phyloP scores from a whole-genome alignment of 2,113 vertebrate species.

The Natator depressus region DNA sequence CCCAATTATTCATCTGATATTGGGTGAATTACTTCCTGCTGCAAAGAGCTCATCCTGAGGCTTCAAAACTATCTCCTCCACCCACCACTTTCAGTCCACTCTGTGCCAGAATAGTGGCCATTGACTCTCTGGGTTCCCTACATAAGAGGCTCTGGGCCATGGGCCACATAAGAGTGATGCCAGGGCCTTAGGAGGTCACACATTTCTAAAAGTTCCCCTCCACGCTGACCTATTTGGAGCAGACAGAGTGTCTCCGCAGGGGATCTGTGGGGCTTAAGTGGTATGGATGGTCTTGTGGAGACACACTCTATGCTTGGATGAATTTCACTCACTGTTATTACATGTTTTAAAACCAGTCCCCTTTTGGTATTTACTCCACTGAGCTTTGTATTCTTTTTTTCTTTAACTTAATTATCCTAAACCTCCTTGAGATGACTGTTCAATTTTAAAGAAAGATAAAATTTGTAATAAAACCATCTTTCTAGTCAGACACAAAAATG shows the following conservation, averaged over 20 bases:
- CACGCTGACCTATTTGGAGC: not conserved
- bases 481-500: not conserved
- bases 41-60: not conserved
- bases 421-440: not conserved
- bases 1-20: not conserved
- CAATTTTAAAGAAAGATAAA: not conserved
- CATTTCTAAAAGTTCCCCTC: not conserved
- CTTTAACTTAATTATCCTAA: not conserved
- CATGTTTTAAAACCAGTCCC: not conserved
- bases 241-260: fast-evolving
- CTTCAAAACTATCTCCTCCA: not conserved
- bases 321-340: not conserved
- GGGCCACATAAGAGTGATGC: not conserved
- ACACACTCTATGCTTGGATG: fast-evolving
- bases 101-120: not conserved
- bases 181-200: not conserved
- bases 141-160: not conserved
- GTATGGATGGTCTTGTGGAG: not conserved
- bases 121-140: not conserved
- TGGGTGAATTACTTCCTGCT: not conserved
- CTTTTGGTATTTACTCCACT: not conserved
- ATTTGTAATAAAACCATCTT: not conserved
- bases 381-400: not conserved
- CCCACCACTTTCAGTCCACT: not conserved
- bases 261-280: not conserved